A percentile compares a stretch with the other conserved stretches of the same genome.
phyloP scores from a whole-genome alignment of 1,140 invertebrate species.

The Drosophila mauritiana region DNA sequence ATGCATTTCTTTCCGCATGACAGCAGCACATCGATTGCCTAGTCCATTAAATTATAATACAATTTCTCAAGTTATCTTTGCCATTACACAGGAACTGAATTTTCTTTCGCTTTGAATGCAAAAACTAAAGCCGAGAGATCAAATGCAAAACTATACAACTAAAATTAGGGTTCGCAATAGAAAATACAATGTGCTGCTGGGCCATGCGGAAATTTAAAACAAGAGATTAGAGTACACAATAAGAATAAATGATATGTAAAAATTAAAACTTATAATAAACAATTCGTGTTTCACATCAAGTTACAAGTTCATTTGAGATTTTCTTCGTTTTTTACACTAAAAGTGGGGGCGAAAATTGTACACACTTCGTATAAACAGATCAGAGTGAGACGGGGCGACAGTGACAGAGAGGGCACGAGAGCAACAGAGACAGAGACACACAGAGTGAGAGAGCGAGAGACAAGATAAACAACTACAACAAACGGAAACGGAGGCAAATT shows the following conservation, averaged over 20 bases:
- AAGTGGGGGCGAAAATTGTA: conserved; percentile 1
- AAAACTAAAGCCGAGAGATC: conserved; percentile 35
- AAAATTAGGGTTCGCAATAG: conserved; percentile 20
- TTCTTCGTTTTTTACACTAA: conserved; percentile 13
- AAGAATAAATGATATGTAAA: conserved; percentile 43
- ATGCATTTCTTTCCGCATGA: conserved; percentile 25
- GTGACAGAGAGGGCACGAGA: conserved; percentile 15
- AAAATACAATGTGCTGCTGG: conserved; percentile 34
- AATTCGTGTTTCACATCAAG: conserved; percentile 46
- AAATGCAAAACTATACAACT: conserved; percentile 44
- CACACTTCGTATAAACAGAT: conserved; percentile 18
- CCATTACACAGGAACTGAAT: conserved; percentile 43
- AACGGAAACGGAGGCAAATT: conserved; percentile 22
- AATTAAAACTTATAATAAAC: conserved; percentile 29
- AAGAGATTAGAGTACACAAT: conserved; percentile 11
- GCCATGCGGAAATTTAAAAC: conserved; percentile 32
- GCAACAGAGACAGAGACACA: conserved; percentile 37
- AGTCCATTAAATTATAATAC: conserved; percentile 48
- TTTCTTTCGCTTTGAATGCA: conserved; percentile 33
- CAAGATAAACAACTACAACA: conserved; percentile 69
- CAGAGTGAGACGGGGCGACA: conserved; percentile 33
- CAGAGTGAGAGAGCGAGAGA: conserved; percentile 38
- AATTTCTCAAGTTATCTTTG: conserved; percentile 42
- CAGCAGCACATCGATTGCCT: conserved; percentile 26
- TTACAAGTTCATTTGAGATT: conserved; percentile 35